Base-by-base conservation (phyloP, 2,888 invertebrate genomes). In the Dynastes hyllus region DNA sequence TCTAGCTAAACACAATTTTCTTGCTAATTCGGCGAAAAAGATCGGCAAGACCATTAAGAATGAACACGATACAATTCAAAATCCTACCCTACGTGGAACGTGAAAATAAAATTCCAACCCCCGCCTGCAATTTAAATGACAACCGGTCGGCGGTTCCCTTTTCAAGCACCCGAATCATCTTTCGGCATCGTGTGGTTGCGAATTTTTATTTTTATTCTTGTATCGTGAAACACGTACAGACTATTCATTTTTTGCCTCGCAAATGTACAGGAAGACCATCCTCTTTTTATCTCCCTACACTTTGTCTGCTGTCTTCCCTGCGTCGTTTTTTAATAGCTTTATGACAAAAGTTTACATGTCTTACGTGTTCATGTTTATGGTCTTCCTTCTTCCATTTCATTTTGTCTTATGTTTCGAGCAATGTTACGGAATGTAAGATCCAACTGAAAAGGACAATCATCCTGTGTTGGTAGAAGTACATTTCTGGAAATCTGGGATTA, bases 321-420 rank as follows among this genome's bases (percentile, higher is more conserved):
- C 53, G 29, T 32, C 29, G 53, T 53, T 70, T 70, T 70, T 70
- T 55, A 53, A 70, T 53, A 70, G 53, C 70, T 70, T 70, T 70
- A 70, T 70, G 70, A 55, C 70, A 70, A 29, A 55, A 70, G 53
- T 53, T 51, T 70, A 32, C 70, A 37, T 70, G 70, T 53, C 53
- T 53, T 70, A 70, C 70, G 55, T 51, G 70, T 13, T 53, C 40
- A 37, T n/a, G 65, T 66, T 32, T 66, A 37, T 37, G 40, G 65
- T 66, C 37, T 66, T 66, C 37, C 32, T 66, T 13, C 16, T 66
- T 63, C 32, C 53, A 53, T 37, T 37, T n/a, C 8, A 40, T 37
- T 16, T 3, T 66, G n/a, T 2, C 11, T 66, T 32, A 6, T 66
- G n/a, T 40, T 66, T 37, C 4, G 2, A 53, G 53, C 53, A 5